Conservation (phyloP, 1,140 invertebrate genomes). For the Platyura marginata region DNA sequence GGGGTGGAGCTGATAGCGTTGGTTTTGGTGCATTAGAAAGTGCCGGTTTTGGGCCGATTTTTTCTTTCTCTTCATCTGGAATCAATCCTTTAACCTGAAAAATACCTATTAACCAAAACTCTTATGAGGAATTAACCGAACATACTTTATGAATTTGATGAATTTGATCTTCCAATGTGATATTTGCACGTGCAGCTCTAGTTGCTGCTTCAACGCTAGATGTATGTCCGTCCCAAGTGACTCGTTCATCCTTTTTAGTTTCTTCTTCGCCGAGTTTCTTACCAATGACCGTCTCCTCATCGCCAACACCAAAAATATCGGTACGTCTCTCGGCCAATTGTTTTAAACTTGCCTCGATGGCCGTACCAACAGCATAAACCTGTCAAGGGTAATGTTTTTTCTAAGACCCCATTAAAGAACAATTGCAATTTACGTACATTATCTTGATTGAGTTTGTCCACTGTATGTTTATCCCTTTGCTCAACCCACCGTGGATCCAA, state of each 20-base stretch:
- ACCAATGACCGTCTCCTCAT: constrained; percentile 97
- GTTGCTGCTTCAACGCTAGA: constrained; percentile 85
- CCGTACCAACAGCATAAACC: constrained; percentile 70
- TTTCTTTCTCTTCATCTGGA: constrained; percentile 87
- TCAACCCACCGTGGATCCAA: constrained; percentile 97
- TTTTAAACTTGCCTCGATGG: constrained; percentile 90
- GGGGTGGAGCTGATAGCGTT: constrained; percentile 25
- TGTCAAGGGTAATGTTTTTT: constrained; percentile 40
- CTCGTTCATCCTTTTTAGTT: constrained; percentile 69
- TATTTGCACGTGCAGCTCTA: constrained; percentile 79
- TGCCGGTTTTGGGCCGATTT: constrained; percentile 67
- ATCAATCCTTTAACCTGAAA: constrained; percentile 64
- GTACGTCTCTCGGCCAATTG: constrained; percentile 94
- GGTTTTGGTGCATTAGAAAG: constrained; percentile 12
- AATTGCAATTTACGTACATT: constrained; percentile 9
- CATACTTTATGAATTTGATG: constrained; percentile 84
- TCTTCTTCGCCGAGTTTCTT: constrained; percentile 97
- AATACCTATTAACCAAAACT: neutral
- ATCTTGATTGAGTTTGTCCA: constrained; percentile 35
- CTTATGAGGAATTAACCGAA: constrained; percentile 2
- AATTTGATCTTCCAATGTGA: constrained; percentile 92
- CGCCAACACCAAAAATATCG: constrained; percentile 98
- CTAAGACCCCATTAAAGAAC: neutral
- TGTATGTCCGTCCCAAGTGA: constrained; percentile 97
- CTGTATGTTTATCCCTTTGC: constrained; percentile 74